Percentiles rank a stretch among this genome's conserved stretches.
phyloP scores from a whole-genome alignment of 2,888 invertebrate species.

The Gonocerus acuteangulatus region DNA sequence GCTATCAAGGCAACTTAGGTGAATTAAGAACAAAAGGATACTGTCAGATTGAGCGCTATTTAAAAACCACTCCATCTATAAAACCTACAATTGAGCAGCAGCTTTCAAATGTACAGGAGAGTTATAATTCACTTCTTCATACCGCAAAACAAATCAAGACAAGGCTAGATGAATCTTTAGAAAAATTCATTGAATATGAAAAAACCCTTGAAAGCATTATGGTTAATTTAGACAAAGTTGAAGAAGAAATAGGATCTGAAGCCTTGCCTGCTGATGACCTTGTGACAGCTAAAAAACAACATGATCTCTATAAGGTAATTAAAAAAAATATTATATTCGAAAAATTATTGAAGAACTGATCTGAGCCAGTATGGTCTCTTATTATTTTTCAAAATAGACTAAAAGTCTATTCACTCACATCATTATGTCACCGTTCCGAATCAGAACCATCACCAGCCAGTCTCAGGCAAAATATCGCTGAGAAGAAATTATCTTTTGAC shows the following conservation, averaged over 20 bases:
- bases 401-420: too few species aligned
- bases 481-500: too few species aligned
- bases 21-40: conserved; percentile 76
- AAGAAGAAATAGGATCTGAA: conserved; percentile 53
- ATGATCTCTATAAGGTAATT: conserved; percentile 30
- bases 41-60: conserved; percentile 73
- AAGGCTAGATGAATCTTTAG: conserved; percentile 75
- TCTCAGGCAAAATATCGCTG: too few species aligned
- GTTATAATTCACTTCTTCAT: conserved; percentile 79
- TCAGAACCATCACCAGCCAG: too few species aligned
- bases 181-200: conserved; percentile 90
- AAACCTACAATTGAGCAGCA: conserved; percentile 75
- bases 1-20: conserved; percentile 72
- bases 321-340: background rate
- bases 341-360: background rate
- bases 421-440: too few species aligned
- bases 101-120: conserved; percentile 82
- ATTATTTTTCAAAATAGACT: background rate
- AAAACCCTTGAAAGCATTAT: conserved; percentile 79
- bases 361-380: background rate
- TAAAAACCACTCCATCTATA: conserved; percentile 61
- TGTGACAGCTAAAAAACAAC: conserved; percentile 26
- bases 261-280: conserved; percentile 26
- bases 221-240: conserved; percentile 70
- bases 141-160: conserved; percentile 87